Conservation (phyloP, 1,140 invertebrate species). For the Tigriopus japonicus region DNA sequence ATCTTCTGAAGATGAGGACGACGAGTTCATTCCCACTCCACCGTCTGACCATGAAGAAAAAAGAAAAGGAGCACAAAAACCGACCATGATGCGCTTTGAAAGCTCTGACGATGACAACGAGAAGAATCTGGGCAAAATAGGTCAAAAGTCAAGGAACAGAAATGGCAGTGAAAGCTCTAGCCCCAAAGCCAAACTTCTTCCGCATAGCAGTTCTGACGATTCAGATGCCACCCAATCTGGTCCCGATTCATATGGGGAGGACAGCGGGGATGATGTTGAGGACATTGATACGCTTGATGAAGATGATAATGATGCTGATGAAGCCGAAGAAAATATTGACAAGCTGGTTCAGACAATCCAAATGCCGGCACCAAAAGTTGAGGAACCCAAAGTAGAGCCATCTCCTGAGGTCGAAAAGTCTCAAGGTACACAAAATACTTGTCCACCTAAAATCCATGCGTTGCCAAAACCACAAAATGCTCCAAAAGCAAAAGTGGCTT, state of each 20-base stretch:
- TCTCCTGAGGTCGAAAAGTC: no score
- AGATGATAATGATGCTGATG: slow-evolving; percentile 10
- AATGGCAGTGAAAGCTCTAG: not conserved
- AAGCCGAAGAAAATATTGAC: not conserved
- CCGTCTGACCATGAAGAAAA: slow-evolving; percentile 2
- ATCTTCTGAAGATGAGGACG: slow-evolving; percentile 15
- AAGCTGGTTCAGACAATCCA: not conserved
- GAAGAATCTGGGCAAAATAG: no score
- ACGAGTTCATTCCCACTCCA: slow-evolving; percentile 5
- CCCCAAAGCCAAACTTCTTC: slow-evolving; percentile 4
- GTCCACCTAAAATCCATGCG: no score
- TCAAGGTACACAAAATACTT: no score
- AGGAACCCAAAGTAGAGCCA: not conserved
- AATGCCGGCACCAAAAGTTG: no score
- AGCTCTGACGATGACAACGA: slow-evolving; percentile 23
- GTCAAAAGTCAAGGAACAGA: no score
- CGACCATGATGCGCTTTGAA: slow-evolving; percentile 10
- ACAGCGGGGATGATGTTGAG: not conserved
- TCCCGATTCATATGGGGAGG: slow-evolving; percentile 10
- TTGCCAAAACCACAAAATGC: no score
- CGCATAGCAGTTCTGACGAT: not conserved
- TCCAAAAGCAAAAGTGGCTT: no score
- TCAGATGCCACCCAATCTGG: slow-evolving; percentile 9
- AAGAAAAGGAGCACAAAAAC: no score
- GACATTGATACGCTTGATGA: slow-evolving; percentile 2